Percentiles rank a stretch among this genome's conserved stretches.
Conservation (phyloP, 2,113 vertebrate genomes). For the Phainopepla nitens region DNA sequence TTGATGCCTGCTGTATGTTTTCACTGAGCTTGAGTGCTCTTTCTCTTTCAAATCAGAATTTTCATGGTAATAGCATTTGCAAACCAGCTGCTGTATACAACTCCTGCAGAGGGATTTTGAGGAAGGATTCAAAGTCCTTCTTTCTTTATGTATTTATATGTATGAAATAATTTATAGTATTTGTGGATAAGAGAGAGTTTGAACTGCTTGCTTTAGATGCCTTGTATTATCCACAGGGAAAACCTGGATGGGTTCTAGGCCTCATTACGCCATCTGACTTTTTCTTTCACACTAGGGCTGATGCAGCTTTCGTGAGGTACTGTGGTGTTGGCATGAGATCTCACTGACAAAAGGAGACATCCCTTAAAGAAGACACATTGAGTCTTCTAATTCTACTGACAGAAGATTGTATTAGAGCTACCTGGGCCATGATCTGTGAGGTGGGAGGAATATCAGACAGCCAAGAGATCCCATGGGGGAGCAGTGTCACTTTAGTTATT, state of each 20-base stretch:
- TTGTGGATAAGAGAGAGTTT: background rate
- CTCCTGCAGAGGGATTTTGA: background rate
- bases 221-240: background rate
- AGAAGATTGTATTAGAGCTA: background rate
- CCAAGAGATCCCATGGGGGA: background rate
- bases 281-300: background rate
- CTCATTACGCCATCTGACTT: background rate
- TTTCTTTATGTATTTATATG: background rate
- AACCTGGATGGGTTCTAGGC: background rate
- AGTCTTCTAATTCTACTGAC: background rate
- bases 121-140: conserved; percentile 5
- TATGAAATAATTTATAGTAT: background rate
- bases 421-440: background rate
- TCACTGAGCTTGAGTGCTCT: background rate
- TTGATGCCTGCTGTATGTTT: background rate
- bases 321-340: background rate
- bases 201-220: background rate
- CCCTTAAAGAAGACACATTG: background rate
- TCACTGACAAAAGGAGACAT: background rate
- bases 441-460: background rate
- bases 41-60: background rate
- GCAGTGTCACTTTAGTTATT: background rate
- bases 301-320: background rate
- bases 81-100: conserved; percentile 2
- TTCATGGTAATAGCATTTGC: background rate